Percentiles rank a stretch among this genome's conserved stretches.
phyloP scores from a whole-genome alignment of 92 coral and sea anemone genomes.

The Actinostola sp. region DNA sequence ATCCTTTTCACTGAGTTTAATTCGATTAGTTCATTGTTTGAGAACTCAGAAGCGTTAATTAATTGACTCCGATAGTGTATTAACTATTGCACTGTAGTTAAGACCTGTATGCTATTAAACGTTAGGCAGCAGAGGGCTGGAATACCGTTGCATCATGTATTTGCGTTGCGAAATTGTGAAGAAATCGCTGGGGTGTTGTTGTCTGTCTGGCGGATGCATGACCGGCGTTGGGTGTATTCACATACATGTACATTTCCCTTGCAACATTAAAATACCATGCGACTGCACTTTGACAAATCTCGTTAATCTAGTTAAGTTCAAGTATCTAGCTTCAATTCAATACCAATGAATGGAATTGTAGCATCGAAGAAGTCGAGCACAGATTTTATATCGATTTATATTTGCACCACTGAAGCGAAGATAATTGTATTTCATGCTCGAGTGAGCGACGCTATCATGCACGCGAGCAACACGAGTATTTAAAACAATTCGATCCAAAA shows the following conservation, averaged over 20 bases:
- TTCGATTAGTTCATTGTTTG: constrained; percentile 30
- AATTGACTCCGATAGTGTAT: constrained; percentile 4
- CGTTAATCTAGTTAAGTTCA: too few relatives aligned
- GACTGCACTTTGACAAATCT: background rate
- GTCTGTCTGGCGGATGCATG: background rate
- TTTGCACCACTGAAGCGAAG: background rate
- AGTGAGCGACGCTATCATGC: constrained; percentile 28
- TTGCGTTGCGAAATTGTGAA: too few relatives aligned
- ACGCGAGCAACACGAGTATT: constrained; percentile 37
- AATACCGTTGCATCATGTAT: too few relatives aligned
- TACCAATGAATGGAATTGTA: background rate
- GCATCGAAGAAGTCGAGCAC: constrained; percentile 8
- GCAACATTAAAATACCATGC: background rate
- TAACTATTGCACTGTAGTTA: background rate
- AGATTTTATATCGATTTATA: too few relatives aligned
- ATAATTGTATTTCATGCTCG: constrained; percentile 32
- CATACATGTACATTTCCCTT: background rate
- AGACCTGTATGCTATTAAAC: background rate
- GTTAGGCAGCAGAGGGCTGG: background rate
- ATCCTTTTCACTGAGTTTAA: constrained; percentile 4
- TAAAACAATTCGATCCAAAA: background rate
- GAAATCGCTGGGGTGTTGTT: background rate
- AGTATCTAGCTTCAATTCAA: background rate
- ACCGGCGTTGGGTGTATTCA: background rate
- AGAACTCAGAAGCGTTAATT: constrained; percentile 21